Evolutionary conservation across 1,140 invertebrate genomes (phyloP).

Genomic region (Papilio polyxenes): DNA sequence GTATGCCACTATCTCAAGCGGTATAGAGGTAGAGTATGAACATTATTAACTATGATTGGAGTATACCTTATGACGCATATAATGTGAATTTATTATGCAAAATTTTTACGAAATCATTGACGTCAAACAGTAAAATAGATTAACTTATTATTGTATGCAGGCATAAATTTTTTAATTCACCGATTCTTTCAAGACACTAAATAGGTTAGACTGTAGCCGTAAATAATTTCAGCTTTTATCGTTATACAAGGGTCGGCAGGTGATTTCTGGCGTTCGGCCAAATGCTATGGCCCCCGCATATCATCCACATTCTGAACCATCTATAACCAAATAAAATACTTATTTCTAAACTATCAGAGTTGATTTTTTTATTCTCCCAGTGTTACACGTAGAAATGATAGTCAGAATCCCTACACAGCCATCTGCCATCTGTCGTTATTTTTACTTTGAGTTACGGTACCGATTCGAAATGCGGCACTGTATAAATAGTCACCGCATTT

Average conservation of each 20-base stretch:
- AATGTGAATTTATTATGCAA: background rate
- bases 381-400: constrained; percentile 20
- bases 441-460: constrained; percentile 37
- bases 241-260: constrained; percentile 39
- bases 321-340: constrained; percentile 37
- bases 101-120: constrained; percentile 17
- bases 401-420: constrained; percentile 35
- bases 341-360: constrained; percentile 32
- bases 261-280: constrained; percentile 36
- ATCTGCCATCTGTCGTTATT: constrained; percentile 33
- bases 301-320: constrained; percentile 31
- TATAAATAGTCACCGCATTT: constrained; percentile 12
- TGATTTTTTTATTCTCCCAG: constrained; percentile 27
- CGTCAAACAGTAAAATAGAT: constrained; percentile 24
- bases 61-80: background rate
- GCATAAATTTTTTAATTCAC: constrained; percentile 16
- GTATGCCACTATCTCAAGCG: background rate
- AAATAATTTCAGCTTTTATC: constrained; percentile 39
- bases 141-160: constrained; percentile 22
- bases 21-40: background rate
- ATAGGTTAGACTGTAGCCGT: constrained; percentile 36
- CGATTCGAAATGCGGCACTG: background rate
- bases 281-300: constrained; percentile 38
- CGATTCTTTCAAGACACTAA: constrained; percentile 34
- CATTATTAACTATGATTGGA: background rate